Conservation (phyloP, 2,888 invertebrate species). For the Ariolimax columbianus region DNA sequence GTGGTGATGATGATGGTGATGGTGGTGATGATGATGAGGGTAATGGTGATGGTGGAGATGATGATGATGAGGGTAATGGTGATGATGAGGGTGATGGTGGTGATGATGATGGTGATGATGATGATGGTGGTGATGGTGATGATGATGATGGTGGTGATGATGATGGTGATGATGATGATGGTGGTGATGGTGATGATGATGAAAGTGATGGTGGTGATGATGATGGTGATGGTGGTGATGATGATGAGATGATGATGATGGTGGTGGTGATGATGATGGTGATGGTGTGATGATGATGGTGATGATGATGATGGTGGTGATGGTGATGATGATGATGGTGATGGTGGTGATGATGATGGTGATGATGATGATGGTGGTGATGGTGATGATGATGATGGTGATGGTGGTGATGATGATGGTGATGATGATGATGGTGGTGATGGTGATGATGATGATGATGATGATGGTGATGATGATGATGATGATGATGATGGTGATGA, state of each 20-base stretch:
- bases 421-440: background rate
- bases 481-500: background rate
- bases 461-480: background rate
- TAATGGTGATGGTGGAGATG: background rate
- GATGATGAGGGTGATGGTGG: background rate
- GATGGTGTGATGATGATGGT: too few relatives aligned
- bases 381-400: background rate
- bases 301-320: too few relatives aligned
- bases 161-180: conserved; percentile 39
- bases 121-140: conserved; percentile 35
- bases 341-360: background rate
- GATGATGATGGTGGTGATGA: conserved; percentile 36
- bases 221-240: background rate
- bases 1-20: conserved; percentile 28
- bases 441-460: too few relatives aligned
- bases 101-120: conserved; percentile 2
- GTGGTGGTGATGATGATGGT: too few relatives aligned
- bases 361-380: background rate
- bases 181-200: conserved; percentile 35
- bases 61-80: too few relatives aligned
- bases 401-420: background rate
- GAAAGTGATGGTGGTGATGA: conserved; percentile 19
- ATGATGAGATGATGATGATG: too few relatives aligned
- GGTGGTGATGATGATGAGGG: conserved; percentile 11
- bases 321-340: too few relatives aligned